Base-by-base conservation (phyloP, 1,140 invertebrate genomes). In the Danaus plexippus region DNA sequence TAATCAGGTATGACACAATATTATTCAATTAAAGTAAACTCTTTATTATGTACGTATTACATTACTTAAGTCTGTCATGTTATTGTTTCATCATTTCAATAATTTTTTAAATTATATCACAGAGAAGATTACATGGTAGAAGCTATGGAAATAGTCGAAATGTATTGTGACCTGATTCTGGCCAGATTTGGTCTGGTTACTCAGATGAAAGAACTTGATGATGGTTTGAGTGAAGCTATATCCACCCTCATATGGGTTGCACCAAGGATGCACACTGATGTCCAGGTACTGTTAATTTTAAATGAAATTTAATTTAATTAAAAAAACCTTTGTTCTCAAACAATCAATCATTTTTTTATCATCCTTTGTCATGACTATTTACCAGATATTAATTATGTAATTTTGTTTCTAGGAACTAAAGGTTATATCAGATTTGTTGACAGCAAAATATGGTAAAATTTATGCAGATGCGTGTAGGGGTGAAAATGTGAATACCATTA, bases 51-150 rank as follows among this genome's bases (percentile, higher is more conserved):
- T 32, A 7, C 22, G 22, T 32, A 32, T 32, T 32, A 32, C 22
- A 32, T 32, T 32, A 32, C 22, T 32, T 32, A 32, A 0, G 22
- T 8, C 22, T 7, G 22, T 32, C 22, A 32, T 32, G 22, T 32
- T 4, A 32, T 32, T 45, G 43, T 45, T 45, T 12, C 43, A n/a
- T n/a, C 11, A 9, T 45, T 45, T 45, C 43, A 45, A 45, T n/a
- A n/a, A 44, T 44, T 11, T 15, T 48, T 9, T 3, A 48, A 48
- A 48, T 15, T 13, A 48, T 13, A 43, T 47, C 88, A 22, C 61
- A 92, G 98, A 18, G 98, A 99, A 89, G 98, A 99, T 88, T 99
- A 99, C 83, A 90, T 99, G 85, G 97, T 99, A 1, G 98, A 99
- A 88, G 98, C 98, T 0, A 98, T 99, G 94, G 98, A 99, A 90